Percentiles rank a stretch among this genome's conserved stretches.
Evolutionary conservation across 1,140 invertebrate genomes (phyloP).

Genomic region (Microvelia longipes): DNA sequence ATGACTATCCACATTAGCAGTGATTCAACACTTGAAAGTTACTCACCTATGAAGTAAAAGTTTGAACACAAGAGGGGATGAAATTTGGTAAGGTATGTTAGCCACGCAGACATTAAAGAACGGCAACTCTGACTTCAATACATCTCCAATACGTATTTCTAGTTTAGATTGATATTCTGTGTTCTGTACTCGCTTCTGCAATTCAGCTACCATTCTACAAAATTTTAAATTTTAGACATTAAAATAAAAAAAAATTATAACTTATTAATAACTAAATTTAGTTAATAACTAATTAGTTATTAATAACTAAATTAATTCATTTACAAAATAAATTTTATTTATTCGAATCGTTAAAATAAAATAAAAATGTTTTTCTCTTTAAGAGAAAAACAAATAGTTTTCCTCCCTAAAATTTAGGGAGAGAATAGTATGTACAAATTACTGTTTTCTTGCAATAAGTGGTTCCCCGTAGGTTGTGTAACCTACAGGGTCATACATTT

Average conservation of each 20-base stretch:
- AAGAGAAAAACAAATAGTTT: too few species aligned
- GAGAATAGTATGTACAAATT: too few species aligned
- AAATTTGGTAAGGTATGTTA: slow-evolving; percentile 99
- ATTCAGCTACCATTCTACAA: slow-evolving; percentile 77
- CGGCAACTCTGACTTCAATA: slow-evolving; percentile 85
- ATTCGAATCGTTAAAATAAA: slow-evolving; percentile 3
- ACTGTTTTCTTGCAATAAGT: too few species aligned
- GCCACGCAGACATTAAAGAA: slow-evolving; percentile 98
- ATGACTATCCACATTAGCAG: too few species aligned
- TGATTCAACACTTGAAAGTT: too few species aligned
- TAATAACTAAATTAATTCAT: too few species aligned
- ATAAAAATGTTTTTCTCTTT: too few species aligned
- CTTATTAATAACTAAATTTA: neutral
- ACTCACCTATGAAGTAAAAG: slow-evolving; percentile 73
- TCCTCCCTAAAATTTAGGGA: too few species aligned
- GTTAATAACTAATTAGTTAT: neutral
- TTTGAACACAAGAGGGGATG: slow-evolving; percentile 95
- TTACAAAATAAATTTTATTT: too few species aligned
- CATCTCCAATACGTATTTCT: slow-evolving; percentile 86
- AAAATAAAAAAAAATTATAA: neutral
- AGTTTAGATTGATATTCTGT: slow-evolving; percentile 75
- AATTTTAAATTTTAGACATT: neutral
- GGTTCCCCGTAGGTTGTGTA: too few species aligned
- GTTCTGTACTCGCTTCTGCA: slow-evolving; percentile 92
- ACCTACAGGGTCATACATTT: too few species aligned